Evolutionary conservation across 2,797 vertebrate species (phyloP).

Genomic region (Betta splendens): DNA sequence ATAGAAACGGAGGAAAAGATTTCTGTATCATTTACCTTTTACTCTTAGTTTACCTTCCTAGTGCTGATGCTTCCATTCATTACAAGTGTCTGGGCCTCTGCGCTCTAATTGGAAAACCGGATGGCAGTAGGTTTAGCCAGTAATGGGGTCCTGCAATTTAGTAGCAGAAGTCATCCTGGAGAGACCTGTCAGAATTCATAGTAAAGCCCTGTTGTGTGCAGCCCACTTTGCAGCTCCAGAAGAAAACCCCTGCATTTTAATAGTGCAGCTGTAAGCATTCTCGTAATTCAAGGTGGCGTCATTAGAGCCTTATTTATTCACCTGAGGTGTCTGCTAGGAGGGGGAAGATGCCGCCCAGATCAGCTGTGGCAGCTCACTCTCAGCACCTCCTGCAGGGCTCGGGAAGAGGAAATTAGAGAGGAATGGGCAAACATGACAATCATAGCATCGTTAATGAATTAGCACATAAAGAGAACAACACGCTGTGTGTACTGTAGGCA

Average conservation of each 20-base stretch:
- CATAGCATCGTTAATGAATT: conserved; percentile 72
- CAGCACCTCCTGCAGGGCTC: conserved; percentile 68
- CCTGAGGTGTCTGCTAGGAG: conserved; percentile 58
- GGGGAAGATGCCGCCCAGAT: conserved; percentile 68
- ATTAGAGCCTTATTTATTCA: conserved; percentile 82
- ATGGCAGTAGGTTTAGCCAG: conserved; percentile 75
- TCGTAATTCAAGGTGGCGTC: conserved; percentile 79
- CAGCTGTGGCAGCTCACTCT: conserved; percentile 72
- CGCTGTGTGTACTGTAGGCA: conserved; percentile 34
- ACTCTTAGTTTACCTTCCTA: conserved; percentile 20
- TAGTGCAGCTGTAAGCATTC: conserved; percentile 79
- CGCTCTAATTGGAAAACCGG: conserved; percentile 79
- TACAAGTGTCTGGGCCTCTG: conserved; percentile 58
- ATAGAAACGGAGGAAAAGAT: conserved; percentile 21
- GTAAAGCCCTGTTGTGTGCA: conserved; percentile 52
- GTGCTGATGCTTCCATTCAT: conserved; percentile 38
- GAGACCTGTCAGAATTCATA: conserved; percentile 74
- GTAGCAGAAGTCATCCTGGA: conserved; percentile 69
- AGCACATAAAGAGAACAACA: conserved; percentile 67
- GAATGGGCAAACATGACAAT: conserved; percentile 80
- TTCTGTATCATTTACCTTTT: conserved; percentile 9
- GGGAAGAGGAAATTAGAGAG: conserved; percentile 72
- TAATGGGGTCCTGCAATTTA: conserved; percentile 79
- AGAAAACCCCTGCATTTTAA: conserved; percentile 74
- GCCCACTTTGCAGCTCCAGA: conserved; percentile 47